Percentiles rank a stretch among this genome's conserved stretches.
Evolutionary conservation across 2,113 vertebrate genomes (phyloP).

Genomic region (Rhea pennata): DNA sequence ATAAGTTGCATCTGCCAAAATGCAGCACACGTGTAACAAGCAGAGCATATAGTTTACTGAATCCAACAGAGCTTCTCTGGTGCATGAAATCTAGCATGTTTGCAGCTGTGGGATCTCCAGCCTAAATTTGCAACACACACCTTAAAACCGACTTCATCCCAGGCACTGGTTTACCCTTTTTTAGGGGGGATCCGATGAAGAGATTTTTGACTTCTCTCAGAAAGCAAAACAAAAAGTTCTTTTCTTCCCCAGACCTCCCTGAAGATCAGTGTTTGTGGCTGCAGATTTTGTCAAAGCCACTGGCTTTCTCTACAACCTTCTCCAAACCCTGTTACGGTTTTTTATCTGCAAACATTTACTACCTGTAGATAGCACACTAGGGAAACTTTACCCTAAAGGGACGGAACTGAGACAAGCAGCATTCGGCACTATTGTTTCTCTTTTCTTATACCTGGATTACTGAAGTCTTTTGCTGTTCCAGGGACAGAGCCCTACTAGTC

Average conservation of each 20-base stretch:
- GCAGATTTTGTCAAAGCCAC: neutral
- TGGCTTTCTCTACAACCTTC: neutral
- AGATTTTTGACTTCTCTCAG: neutral
- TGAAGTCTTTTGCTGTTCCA: neutral
- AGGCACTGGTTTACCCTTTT: neutral
- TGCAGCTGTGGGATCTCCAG: neutral
- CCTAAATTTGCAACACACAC: rapidly evolving
- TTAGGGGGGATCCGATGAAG: too few relatives aligned
- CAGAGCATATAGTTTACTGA: rapidly evolving
- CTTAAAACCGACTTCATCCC: neutral
- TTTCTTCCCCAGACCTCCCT: neutral
- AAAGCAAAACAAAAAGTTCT: neutral
- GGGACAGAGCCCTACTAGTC: too few relatives aligned
- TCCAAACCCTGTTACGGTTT: neutral
- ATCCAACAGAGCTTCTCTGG: neutral
- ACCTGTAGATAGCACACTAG: neutral
- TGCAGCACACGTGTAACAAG: rapidly evolving
- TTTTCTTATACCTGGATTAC: neutral
- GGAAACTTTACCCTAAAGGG: neutral
- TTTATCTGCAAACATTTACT: neutral
- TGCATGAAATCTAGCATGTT: rapidly evolving
- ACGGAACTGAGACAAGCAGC: neutral
- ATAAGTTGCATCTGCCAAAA: neutral
- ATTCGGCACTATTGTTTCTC: neutral
- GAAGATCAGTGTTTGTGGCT: neutral